Percentiles rank a stretch among this genome's conserved stretches.
Conservation (phyloP, 2,888 invertebrate species). For the Drosophila anomelani region DNA sequence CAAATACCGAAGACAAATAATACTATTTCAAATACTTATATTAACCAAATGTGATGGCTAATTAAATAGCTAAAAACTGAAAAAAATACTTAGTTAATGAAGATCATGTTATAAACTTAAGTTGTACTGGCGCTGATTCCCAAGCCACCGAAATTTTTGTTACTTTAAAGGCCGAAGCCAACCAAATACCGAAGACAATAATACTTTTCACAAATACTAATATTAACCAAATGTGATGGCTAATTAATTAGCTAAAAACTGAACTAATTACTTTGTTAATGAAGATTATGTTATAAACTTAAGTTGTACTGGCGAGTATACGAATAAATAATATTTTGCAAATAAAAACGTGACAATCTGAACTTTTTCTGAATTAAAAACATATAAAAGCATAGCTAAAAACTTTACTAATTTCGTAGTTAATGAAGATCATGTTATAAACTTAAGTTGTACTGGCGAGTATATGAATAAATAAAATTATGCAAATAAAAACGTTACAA, state of each 20-base stretch:
- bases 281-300: too few relatives aligned
- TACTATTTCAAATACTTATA: neutral
- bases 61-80: neutral
- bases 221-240: neutral
- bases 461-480: neutral
- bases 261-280: neutral
- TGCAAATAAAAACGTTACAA: neutral
- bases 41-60: constrained; percentile 2
- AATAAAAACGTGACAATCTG: neutral
- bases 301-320: neutral
- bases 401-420: neutral
- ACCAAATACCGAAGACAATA: constrained; percentile 4
- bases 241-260: neutral
- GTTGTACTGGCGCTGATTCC: neutral
- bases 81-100: neutral
- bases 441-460: neutral
- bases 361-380: neutral
- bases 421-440: neutral
- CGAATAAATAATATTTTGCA: neutral
- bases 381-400: constrained; percentile 1
- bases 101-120: too few relatives aligned
- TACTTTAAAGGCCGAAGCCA: neutral
- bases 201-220: neutral
- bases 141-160: neutral
- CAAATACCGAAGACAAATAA: constrained; percentile 6